A percentile compares a stretch with the other conserved stretches of the same genome.
Conservation (phyloP, 2,888 invertebrate species). For the Spisula solida region DNA sequence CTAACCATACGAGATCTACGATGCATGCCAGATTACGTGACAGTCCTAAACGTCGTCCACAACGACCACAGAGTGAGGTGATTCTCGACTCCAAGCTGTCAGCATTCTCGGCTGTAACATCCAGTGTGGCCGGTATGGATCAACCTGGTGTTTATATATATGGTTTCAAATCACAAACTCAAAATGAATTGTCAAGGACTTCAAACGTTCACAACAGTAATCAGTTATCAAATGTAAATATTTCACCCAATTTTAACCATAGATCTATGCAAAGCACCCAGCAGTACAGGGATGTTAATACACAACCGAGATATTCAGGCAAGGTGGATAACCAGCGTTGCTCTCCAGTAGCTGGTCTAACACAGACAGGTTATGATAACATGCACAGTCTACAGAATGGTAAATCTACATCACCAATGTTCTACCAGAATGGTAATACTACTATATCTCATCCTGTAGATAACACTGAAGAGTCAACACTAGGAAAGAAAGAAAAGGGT, state of each 20-base stretch:
- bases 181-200: slow-evolving; percentile 57
- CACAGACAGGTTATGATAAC: slow-evolving; percentile 65
- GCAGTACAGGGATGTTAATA: slow-evolving; percentile 47
- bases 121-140: slow-evolving; percentile 40
- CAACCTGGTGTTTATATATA: slow-evolving; percentile 77
- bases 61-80: slow-evolving; percentile 76
- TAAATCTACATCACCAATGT: slow-evolving; percentile 59
- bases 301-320: slow-evolving; percentile 48
- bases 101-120: slow-evolving; percentile 40
- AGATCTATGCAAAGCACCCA: slow-evolving; percentile 59
- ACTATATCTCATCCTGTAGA: background rate
- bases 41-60: slow-evolving; percentile 72
- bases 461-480: slow-evolving; percentile 18
- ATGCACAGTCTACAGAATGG: slow-evolving; percentile 66
- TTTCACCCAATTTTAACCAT: slow-evolving; percentile 33
- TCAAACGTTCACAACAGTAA: slow-evolving; percentile 51
- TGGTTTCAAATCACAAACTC: slow-evolving; percentile 73
- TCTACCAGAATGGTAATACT: slow-evolving; percentile 66
- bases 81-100: slow-evolving; percentile 71
- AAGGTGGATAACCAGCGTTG: slow-evolving; percentile 48
- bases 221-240: slow-evolving; percentile 51
- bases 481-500: slow-evolving; percentile 60
- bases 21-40: slow-evolving; percentile 66
- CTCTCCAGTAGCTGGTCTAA: slow-evolving; percentile 56
- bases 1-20: slow-evolving; percentile 67